phyloP scores from a whole-genome alignment of 2,888 invertebrate genomes.

The Drosophila robusta region DNA sequence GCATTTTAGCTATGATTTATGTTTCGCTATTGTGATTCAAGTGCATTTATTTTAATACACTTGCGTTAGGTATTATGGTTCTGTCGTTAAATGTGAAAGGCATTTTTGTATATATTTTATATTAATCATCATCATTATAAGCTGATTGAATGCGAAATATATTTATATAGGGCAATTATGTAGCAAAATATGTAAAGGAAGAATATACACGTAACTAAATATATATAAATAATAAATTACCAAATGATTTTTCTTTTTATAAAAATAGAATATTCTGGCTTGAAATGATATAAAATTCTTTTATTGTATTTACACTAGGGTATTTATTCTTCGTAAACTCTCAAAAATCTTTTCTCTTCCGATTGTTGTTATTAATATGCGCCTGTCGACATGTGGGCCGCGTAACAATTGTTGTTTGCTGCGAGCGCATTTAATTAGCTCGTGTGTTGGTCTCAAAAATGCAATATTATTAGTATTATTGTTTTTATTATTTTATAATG shows the following conservation, averaged over 20 bases:
- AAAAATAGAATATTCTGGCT: no score
- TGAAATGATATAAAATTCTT: no score
- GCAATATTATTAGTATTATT: slow-evolving; percentile 14
- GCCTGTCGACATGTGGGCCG: slow-evolving; percentile 50
- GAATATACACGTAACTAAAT: no score
- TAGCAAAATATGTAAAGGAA: no score
- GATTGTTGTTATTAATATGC: slow-evolving; percentile 21
- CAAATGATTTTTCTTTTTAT: no score
- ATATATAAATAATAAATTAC: no score
- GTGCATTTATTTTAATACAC: slow-evolving; percentile 49
- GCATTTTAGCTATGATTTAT: slow-evolving; percentile 70
- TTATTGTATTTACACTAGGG: background rate
- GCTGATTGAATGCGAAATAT: no score
- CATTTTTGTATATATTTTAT: no score
- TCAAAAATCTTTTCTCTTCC: background rate
- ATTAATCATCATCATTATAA: no score
- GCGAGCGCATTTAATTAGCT: slow-evolving; percentile 61
- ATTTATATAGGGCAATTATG: no score
- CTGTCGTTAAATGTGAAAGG: background rate
- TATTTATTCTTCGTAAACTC: background rate
- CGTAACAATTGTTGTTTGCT: slow-evolving; percentile 42
- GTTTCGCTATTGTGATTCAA: slow-evolving; percentile 58
- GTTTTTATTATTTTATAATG: slow-evolving; percentile 24
- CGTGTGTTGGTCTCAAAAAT: slow-evolving; percentile 24
- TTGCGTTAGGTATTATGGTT: background rate